Evolutionary conservation across 2,113 vertebrate species (phyloP), one percentile per base, ranked within the genome.

Genomic region (Morone chrysops): DNA sequence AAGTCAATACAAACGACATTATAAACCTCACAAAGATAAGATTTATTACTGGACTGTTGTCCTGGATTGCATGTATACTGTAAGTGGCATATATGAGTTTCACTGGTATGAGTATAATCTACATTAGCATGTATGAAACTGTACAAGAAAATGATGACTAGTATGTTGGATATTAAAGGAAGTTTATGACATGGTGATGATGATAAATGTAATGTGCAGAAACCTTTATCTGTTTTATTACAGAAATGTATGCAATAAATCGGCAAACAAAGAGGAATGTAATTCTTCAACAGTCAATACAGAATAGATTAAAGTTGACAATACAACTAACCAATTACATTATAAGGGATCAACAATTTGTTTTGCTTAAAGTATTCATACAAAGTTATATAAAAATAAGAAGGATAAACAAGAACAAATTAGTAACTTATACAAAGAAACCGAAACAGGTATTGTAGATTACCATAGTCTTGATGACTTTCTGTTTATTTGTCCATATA

Each of bases 11-110:
- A 71, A 59, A n/a, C 2, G 17, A 51, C 11, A 16, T 51, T 14
- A 70, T 76, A 20, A 82, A 50, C 20, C 11, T 82, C 54, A 54
- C 18, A 62, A 76, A 66, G 59, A 70, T 70, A 57, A 65, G 25
- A 8, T 83, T 71, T 71, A 77, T 63, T 70, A 8, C 22, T 40
- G 12, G 5, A n/a, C 47, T 65, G 22, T 31, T 61, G 8, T 14
- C 16, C 38, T 45, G 31, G 8, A 54, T 56, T 75, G 25, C 11
- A 43, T 31, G 7, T 5, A 47, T 31, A 18, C 54, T 51, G 20
- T 59, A 17, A 59, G 67, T 31, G 31, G 31, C 3, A 31, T 31
- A 31, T 31, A 31, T 31, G 31, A 31, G 31, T 31, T 31, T 31
- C 31, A 31, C 31, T 31, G 31, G 31, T 31, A 31, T 31, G 31